Evolutionary conservation across 2,888 invertebrate genomes (phyloP).

Genomic region (Cerastis leucographa): DNA sequence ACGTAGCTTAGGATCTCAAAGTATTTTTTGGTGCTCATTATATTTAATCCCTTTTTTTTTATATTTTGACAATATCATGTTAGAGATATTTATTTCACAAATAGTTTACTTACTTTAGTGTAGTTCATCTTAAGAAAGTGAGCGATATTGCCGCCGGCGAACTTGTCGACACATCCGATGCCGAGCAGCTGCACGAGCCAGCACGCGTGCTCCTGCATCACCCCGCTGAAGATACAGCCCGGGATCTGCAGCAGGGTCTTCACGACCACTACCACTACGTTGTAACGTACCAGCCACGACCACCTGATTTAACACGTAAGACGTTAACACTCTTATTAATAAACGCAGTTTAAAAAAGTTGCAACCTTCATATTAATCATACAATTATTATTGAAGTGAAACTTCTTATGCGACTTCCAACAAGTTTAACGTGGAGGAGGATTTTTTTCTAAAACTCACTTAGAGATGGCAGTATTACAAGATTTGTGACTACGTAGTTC

Average conservation of each 20-base stretch:
- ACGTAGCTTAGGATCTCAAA: too few relatives aligned
- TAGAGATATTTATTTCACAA: background rate
- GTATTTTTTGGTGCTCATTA: too few relatives aligned
- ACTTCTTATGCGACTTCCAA: too few relatives aligned
- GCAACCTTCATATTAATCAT: background rate
- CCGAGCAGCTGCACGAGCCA: constrained; percentile 97
- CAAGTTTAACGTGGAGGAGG: too few relatives aligned
- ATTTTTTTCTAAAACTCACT: too few relatives aligned
- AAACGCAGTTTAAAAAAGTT: background rate
- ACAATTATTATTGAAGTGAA: too few relatives aligned
- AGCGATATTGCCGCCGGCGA: constrained; percentile 88
- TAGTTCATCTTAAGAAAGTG: constrained; percentile 84
- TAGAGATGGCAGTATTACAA: too few relatives aligned
- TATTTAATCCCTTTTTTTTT: too few relatives aligned
- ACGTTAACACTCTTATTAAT: background rate
- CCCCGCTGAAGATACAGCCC: constrained; percentile 95
- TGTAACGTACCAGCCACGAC: constrained; percentile 97
- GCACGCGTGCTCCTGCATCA: constrained; percentile 91
- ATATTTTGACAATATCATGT: background rate
- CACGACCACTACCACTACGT: constrained; percentile 96
- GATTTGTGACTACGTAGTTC: too few relatives aligned
- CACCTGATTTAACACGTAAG: constrained; percentile 90
- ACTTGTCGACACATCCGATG: constrained; percentile 96
- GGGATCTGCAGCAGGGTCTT: constrained; percentile 97
- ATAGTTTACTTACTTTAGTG: constrained; percentile 73